Conservation (phyloP, 2,888 invertebrate species). For the Aradus depressus region DNA sequence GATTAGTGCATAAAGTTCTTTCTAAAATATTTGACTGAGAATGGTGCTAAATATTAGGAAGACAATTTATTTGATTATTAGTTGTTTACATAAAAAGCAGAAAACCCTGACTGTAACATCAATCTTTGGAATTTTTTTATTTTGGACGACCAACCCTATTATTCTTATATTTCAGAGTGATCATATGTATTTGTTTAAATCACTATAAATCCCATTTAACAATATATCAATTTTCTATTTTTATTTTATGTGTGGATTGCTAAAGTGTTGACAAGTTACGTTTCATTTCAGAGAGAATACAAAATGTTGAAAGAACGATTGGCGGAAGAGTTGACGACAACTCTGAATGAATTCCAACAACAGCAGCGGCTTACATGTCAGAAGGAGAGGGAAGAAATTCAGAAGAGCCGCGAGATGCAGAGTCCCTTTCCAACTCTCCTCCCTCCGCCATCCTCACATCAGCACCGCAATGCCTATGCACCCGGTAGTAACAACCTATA, state of each 20-base stretch:
- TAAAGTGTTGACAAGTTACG: background rate
- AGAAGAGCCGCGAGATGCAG: constrained; percentile 56
- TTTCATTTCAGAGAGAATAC: constrained; percentile 51
- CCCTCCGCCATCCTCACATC: constrained; percentile 28
- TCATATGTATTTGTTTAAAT: background rate
- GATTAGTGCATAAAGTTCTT: too few relatives aligned
- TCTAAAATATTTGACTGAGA: too few relatives aligned
- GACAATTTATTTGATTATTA: too few relatives aligned
- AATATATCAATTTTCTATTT: background rate
- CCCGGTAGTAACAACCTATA: too few relatives aligned
- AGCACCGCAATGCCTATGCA: too few relatives aligned
- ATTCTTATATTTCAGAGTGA: background rate
- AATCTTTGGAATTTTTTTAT: too few relatives aligned
- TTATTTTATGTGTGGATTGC: background rate
- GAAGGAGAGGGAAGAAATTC: constrained; percentile 82
- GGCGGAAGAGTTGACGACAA: constrained; percentile 82
- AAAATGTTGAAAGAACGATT: constrained; percentile 81
- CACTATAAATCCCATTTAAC: background rate
- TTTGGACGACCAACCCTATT: too few relatives aligned
- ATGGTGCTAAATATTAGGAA: too few relatives aligned
- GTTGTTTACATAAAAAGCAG: too few relatives aligned
- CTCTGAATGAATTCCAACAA: constrained; percentile 76
- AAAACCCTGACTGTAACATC: too few relatives aligned
- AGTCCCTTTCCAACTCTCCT: constrained; percentile 20
- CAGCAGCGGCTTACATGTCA: constrained; percentile 78